Conservation (phyloP, 2,888 invertebrate genomes). For the Cartodere bifasciata region DNA sequence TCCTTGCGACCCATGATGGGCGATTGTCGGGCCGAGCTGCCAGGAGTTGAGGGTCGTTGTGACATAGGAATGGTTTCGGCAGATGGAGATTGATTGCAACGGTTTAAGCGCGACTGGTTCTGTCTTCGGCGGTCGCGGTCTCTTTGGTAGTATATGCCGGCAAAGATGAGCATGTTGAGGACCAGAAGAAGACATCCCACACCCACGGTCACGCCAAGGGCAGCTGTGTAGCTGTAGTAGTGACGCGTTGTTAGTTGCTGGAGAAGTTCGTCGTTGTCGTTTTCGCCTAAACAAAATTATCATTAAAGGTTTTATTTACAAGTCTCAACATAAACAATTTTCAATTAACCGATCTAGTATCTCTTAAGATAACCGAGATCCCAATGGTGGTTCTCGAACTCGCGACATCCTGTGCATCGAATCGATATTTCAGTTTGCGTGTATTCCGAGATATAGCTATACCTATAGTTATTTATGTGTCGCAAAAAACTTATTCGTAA, state of each 20-base stretch:
- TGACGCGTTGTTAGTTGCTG: constrained; percentile 42
- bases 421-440: no score
- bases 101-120: constrained; percentile 17
- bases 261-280: constrained; percentile 40
- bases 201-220: constrained; percentile 63
- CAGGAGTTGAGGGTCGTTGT: constrained; percentile 33
- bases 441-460: no score
- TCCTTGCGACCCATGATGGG: constrained; percentile 27
- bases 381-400: no score
- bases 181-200: constrained; percentile 60
- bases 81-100: constrained; percentile 29
- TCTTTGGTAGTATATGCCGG: constrained; percentile 64
- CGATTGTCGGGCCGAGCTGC: constrained; percentile 30
- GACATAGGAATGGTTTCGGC: constrained; percentile 34
- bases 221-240: constrained; percentile 60
- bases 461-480: no score
- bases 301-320: no score
- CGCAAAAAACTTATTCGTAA: no score
- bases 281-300: constrained; percentile 33
- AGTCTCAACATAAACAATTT: no score
- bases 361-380: no score
- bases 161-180: constrained; percentile 62
- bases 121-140: constrained; percentile 39
- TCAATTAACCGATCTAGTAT: no score
- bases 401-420: no score